These are phyloP conservation scores for Drosophila varians DNA, from an alignment of 1,140 invertebrate species.

Conservation along the genomic window DNA sequence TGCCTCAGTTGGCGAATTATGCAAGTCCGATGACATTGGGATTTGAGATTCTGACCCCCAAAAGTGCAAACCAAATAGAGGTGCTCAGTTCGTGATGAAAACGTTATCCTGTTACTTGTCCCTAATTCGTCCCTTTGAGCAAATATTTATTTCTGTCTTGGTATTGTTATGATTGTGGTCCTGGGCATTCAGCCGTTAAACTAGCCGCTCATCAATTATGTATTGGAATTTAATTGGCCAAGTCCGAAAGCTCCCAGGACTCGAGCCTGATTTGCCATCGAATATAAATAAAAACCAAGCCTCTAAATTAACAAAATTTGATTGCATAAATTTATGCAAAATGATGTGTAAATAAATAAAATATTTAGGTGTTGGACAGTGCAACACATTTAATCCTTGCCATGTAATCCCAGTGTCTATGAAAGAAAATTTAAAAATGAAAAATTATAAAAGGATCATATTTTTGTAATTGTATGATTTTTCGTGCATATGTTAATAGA, in stretches of 20 bases:
- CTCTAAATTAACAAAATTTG: conserved; percentile 12
- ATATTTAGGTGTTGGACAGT: background rate
- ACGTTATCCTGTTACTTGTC: conserved; percentile 77
- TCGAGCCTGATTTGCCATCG: conserved; percentile 15
- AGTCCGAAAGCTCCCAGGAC: conserved; percentile 37
- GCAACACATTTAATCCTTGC: background rate
- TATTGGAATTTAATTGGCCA: conserved; percentile 72
- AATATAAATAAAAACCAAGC: background rate
- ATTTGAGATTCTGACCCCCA: conserved; percentile 37
- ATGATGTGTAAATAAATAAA: conserved; percentile 13
- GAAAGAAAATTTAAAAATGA: background rate
- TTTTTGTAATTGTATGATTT: background rate
- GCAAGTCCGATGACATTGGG: conserved; percentile 12
- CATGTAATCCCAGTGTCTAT: background rate
- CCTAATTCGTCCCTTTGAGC: conserved; percentile 56
- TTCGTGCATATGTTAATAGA: background rate
- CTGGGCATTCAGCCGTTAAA: conserved; percentile 63
- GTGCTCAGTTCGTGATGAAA: conserved; percentile 63
- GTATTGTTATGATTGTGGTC: conserved; percentile 30
- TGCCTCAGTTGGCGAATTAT: no score
- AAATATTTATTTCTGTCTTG: conserved; percentile 41
- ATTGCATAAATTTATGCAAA: background rate
- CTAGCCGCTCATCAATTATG: conserved; percentile 75
- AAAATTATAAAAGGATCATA: background rate
- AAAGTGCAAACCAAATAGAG: conserved; percentile 64